Base-by-base conservation (phyloP, 2,113 vertebrate genomes). In the Butastur rufipennis region DNA sequence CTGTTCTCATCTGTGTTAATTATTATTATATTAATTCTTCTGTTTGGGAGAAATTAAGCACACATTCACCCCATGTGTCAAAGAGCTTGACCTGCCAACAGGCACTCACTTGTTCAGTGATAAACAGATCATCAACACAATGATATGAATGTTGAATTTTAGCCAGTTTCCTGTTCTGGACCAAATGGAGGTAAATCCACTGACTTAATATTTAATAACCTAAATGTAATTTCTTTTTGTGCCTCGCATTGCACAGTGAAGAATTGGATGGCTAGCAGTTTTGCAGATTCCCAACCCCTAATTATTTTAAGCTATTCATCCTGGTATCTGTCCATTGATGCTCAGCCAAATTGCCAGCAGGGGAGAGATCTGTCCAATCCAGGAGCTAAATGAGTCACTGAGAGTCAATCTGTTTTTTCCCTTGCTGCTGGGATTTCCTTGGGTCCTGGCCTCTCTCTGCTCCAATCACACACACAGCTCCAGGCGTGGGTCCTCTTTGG, bases 361-460 rank as follows among this genome's bases (percentile, higher is more conserved):
- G 98, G 97, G 98, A 98, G 97, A 97, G 97, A 98, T 98, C 98
- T 97, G 98, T 98, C 98, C 98, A 98, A 98, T 98, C 98, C 98
- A 98, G 98, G 98, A 98, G 98, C 98, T 98, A 99, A 99, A 98
- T 98, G 98, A 99, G 98, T 99, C 98, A 98, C 98, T 98, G 98
- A 97, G 98, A 98, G 98, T 98, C 98, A 99, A 98, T 99, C 98
- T 99, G 98, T 98, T 98, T 97, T 97, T 98, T 96, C 95, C 98
- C 97, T 97, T 95, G 98, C 98, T 98, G 97, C 96, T 97, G 97
- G 98, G 96, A 97, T 98, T 98, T 98, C 97, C 97, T 95, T 95
- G 87, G 98, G 97, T 93, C 96, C 97, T 78, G 79, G 96, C 96
- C 96, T 96, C 94, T 91, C 96, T 95, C 95, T 94, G 92, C 95